Evolutionary conservation across 2,113 vertebrate species (phyloP).

Genomic region (Tragelaphus imberbis): DNA sequence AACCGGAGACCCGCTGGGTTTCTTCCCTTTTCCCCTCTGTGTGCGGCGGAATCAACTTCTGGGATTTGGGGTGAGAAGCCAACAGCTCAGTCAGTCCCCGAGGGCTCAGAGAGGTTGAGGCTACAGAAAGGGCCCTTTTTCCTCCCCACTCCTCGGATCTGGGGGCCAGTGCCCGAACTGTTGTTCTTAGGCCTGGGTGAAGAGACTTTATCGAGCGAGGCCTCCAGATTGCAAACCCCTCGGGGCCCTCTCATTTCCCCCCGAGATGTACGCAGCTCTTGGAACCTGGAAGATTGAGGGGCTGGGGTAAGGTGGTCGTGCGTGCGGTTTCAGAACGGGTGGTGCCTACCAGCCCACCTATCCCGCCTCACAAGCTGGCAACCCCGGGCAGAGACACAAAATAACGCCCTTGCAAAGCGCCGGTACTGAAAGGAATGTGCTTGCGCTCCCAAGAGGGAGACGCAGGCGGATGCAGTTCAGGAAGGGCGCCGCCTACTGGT

Average conservation of each 20-base stretch:
- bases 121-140: neutral
- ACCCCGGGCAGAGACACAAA: neutral
- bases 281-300: neutral
- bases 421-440: slow-evolving; percentile 48
- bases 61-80: neutral
- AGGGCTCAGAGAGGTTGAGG: neutral
- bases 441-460: neutral
- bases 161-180: neutral
- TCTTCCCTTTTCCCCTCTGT: neutral
- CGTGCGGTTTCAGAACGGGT: neutral
- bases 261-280: neutral
- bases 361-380: neutral
- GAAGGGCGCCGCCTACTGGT: slow-evolving; percentile 71
- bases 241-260: neutral
- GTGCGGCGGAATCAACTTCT: neutral
- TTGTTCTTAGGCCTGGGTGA: neutral
- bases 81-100: neutral
- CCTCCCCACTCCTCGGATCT: neutral
- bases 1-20: neutral
- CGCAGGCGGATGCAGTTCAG: neutral
- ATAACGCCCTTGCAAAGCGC: neutral
- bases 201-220: neutral
- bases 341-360: neutral
- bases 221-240: neutral
- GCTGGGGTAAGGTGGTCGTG: neutral